A percentile compares a stretch with the other conserved stretches of the same genome.
Conservation (phyloP, 2,888 invertebrate genomes). For the Seladonia tumulorum region DNA sequence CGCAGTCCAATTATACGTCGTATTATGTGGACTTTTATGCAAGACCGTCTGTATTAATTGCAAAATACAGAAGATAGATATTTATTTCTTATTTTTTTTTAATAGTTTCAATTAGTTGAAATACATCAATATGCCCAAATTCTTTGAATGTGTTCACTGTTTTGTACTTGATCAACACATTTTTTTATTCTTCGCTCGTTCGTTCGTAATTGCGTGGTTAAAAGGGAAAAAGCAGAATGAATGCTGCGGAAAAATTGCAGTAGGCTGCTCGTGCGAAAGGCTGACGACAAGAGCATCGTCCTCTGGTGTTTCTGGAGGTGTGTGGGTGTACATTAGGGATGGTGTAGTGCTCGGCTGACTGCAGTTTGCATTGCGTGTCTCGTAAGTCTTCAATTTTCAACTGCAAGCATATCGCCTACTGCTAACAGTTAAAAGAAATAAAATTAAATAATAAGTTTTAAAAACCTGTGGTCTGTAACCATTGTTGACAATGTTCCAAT, state of each 20-base stretch:
- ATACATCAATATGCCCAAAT: not conserved
- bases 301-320: not conserved
- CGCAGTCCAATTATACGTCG: not conserved
- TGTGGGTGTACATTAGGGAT: not conserved
- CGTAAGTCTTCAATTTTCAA: not conserved
- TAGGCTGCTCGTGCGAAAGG: constrained; percentile 1
- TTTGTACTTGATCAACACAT: not conserved
- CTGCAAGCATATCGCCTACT: not conserved
- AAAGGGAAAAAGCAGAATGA: not conserved
- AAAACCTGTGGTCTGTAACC: not conserved
- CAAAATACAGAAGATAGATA: not conserved
- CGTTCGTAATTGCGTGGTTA: not conserved
- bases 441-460: too few species aligned
- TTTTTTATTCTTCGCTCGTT: not conserved
- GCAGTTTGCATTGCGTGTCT: constrained; percentile 3
- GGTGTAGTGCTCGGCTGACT: constrained; percentile 2
- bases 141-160: not conserved
- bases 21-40: too few species aligned
- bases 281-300: constrained; percentile 6
- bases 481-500: not conserved
- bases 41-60: not conserved
- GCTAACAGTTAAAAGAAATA: too few species aligned
- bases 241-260: not conserved
- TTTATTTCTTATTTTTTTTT: not conserved
- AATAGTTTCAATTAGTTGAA: not conserved